Percentiles rank a stretch among this genome's conserved stretches.
phyloP scores from a whole-genome alignment of 2,888 invertebrate genomes.

The Cryptocephalus moraei region DNA sequence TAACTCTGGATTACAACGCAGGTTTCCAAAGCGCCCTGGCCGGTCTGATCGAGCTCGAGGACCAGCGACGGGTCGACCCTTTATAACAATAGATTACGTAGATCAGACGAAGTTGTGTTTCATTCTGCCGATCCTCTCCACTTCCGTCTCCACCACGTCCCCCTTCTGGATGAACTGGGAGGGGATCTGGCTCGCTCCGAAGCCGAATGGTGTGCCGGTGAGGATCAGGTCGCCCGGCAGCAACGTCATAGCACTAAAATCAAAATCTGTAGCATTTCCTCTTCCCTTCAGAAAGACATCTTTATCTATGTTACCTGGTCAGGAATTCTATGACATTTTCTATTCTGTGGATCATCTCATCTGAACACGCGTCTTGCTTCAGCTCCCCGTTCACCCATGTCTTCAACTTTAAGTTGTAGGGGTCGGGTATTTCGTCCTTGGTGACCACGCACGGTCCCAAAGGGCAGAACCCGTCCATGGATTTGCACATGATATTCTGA shows the following conservation, averaged over 20 bases:
- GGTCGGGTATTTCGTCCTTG: conserved; percentile 58
- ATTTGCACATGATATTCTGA: conserved; percentile 51
- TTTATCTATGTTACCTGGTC: conserved; percentile 47
- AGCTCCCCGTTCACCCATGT: conserved; percentile 64
- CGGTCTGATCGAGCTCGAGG: conserved; percentile 34
- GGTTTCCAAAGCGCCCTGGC: conserved; percentile 45
- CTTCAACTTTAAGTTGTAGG: conserved; percentile 55
- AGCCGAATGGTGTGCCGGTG: conserved; percentile 72
- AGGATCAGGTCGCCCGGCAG: conserved; percentile 77
- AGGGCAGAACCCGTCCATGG: conserved; percentile 81
- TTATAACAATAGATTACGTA: too few relatives aligned
- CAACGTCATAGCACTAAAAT: conserved; percentile 58
- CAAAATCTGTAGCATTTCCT: not conserved
- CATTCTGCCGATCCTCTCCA: conserved; percentile 54
- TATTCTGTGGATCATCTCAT: conserved; percentile 66
- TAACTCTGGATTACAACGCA: conserved; percentile 46
- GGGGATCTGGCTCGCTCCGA: conserved; percentile 60
- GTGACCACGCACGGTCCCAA: conserved; percentile 73
- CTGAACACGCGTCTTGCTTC: conserved; percentile 68
- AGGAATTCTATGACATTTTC: conserved; percentile 63
- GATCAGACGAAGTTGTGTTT: conserved; percentile 40
- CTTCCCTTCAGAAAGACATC: conserved; percentile 1
- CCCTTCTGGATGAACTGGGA: conserved; percentile 69
- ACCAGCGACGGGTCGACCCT: not conserved
- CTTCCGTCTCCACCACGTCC: conserved; percentile 63